Conservation (phyloP, 2,888 invertebrate species). For the Caenorhabditis sp. region DNA sequence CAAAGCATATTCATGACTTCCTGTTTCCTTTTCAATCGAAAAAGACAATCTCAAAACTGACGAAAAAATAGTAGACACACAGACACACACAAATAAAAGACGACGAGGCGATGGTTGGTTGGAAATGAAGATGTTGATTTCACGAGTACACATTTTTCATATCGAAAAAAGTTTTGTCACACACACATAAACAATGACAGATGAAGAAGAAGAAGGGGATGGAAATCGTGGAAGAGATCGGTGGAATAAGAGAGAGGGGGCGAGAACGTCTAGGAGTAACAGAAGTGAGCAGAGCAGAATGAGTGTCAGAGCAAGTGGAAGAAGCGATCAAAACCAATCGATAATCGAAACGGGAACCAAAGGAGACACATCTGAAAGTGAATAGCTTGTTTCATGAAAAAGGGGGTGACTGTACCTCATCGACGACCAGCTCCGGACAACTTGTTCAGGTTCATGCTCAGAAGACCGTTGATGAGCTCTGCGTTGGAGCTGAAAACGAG, state of each 20-base stretch:
- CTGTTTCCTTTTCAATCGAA: conserved; percentile 34
- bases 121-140: conserved; percentile 13
- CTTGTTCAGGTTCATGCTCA: conserved; percentile 82
- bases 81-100: conserved; percentile 4
- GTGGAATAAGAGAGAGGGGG: conserved; percentile 5
- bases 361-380: conserved; percentile 11
- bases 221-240: background rate
- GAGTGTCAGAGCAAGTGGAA: conserved; percentile 34
- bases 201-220: no score
- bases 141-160: conserved; percentile 46
- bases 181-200: conserved; percentile 47
- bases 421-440: conserved; percentile 75
- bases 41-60: conserved; percentile 28
- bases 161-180: conserved; percentile 40
- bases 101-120: background rate
- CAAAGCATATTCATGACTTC: conserved; percentile 32
- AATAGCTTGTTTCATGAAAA: background rate
- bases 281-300: conserved; percentile 39
- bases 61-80: conserved; percentile 22
- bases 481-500: conserved; percentile 76
- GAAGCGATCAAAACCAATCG: conserved; percentile 40
- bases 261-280: conserved; percentile 31
- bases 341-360: conserved; percentile 33
- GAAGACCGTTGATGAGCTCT: conserved; percentile 82
- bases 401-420: conserved; percentile 34